phyloP scores from a whole-genome alignment of 2,888 invertebrate genomes.

The Venusia cambrica region DNA sequence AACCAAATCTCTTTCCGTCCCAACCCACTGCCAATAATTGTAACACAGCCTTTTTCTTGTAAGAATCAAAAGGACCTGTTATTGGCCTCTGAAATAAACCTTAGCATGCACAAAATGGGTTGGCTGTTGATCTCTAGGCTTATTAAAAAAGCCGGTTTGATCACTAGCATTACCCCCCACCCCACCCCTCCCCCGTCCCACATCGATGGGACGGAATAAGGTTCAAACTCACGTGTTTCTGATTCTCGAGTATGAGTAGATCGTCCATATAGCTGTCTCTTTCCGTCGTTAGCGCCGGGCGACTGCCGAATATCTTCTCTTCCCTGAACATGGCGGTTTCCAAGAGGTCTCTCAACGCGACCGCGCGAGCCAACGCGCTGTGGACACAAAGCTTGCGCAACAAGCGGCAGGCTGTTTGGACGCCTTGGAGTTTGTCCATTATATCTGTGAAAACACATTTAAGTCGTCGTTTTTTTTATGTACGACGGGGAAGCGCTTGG shows the following conservation, averaged over 20 bases:
- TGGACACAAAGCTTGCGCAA: constrained; percentile 84
- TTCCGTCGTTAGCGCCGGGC: constrained; percentile 68
- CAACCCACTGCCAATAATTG: no score
- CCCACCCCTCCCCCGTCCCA: no score
- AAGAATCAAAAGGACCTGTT: no score
- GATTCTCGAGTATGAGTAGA: constrained; percentile 84
- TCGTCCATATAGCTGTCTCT: constrained; percentile 52
- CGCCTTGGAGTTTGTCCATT: constrained; percentile 82
- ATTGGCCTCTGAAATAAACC: no score
- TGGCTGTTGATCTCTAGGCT: no score
- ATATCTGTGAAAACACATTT: constrained; percentile 65
- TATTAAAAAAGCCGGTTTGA: no score
- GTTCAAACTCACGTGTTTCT: constrained; percentile 83
- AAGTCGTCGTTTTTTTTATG: no score
- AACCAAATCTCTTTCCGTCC: no score
- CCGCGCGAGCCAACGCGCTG: constrained; percentile 85
- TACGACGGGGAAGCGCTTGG: no score
- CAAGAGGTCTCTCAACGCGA: constrained; percentile 86
- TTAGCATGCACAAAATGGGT: no score
- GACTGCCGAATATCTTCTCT: constrained; percentile 85
- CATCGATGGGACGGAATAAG: neutral
- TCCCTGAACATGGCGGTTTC: constrained; percentile 87
- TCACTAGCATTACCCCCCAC: no score
- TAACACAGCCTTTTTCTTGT: no score
- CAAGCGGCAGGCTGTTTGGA: constrained; percentile 83